These are phyloP conservation scores for Athripsodes cinereus DNA, from an alignment of 2,888 invertebrate species.

Conservation along the genomic window DNA sequence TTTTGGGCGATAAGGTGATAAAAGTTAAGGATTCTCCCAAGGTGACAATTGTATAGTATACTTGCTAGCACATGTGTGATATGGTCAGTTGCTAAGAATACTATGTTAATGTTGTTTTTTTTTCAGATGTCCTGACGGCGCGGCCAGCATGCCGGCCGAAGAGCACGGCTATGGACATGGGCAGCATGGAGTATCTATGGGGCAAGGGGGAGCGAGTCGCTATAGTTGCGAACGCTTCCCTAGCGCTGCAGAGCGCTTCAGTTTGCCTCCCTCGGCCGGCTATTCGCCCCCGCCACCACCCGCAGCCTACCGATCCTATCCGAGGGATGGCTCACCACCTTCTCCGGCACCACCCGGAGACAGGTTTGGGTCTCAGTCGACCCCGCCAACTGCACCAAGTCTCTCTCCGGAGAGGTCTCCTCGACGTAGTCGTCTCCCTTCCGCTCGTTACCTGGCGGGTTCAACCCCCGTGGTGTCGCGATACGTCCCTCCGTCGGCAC, in stretches of 20 bases:
- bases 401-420: slow-evolving; percentile 55
- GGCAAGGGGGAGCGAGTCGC: slow-evolving; percentile 32
- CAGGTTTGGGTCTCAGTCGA: slow-evolving; percentile 35
- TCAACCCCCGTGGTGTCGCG: slow-evolving; percentile 40
- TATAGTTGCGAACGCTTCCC: slow-evolving; percentile 52
- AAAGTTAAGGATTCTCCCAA: no score
- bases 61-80: no score
- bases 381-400: slow-evolving; percentile 57
- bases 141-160: slow-evolving; percentile 56
- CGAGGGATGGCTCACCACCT: slow-evolving; percentile 38
- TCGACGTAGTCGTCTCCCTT: slow-evolving; percentile 60
- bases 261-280: slow-evolving; percentile 40
- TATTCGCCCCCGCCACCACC: slow-evolving; percentile 37
- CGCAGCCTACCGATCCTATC: slow-evolving; percentile 36
- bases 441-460: slow-evolving; percentile 31
- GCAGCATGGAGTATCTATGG: slow-evolving; percentile 30
- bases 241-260: slow-evolving; percentile 50
- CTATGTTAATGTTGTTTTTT: no score
- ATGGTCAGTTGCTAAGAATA: no score
- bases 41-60: no score
- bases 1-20: no score
- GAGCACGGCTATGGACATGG: slow-evolving; percentile 29
- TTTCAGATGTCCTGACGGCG: slow-evolving; percentile 61
- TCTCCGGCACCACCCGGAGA: slow-evolving; percentile 52
- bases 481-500: slow-evolving; percentile 63